Conservation (phyloP, 2,113 vertebrate genomes). For the Sula dactylatra region DNA sequence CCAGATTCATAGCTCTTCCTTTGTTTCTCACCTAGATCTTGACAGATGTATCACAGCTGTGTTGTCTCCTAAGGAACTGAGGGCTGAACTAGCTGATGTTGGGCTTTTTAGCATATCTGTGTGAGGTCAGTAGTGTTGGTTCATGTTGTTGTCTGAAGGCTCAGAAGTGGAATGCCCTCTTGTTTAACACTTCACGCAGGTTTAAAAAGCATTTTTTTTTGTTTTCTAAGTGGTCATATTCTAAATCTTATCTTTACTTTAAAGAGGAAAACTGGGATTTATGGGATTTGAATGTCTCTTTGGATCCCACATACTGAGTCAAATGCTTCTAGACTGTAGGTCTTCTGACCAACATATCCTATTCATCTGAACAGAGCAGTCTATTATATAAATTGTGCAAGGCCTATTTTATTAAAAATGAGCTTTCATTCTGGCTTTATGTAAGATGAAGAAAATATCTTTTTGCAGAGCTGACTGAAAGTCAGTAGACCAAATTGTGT, state of each 20-base stretch:
- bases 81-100: background rate
- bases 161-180: background rate
- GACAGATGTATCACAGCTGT: rapidly evolving
- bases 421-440: background rate
- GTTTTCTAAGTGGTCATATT: background rate
- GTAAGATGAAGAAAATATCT: constrained; percentile 33
- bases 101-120: background rate
- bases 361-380: background rate
- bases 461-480: constrained; percentile 26
- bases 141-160: background rate
- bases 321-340: background rate
- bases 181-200: background rate
- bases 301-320: background rate
- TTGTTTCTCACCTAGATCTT: background rate
- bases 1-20: background rate
- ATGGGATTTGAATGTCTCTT: background rate
- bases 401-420: constrained; percentile 26
- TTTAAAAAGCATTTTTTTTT: background rate
- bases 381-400: constrained; percentile 16
- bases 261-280: background rate
- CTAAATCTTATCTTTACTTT: background rate
- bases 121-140: background rate
- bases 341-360: background rate
- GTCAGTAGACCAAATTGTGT: constrained; percentile 1
- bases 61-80: background rate